Evolutionary conservation across 2,888 invertebrate genomes (phyloP).

Genomic region (Pollenia amentaria): DNA sequence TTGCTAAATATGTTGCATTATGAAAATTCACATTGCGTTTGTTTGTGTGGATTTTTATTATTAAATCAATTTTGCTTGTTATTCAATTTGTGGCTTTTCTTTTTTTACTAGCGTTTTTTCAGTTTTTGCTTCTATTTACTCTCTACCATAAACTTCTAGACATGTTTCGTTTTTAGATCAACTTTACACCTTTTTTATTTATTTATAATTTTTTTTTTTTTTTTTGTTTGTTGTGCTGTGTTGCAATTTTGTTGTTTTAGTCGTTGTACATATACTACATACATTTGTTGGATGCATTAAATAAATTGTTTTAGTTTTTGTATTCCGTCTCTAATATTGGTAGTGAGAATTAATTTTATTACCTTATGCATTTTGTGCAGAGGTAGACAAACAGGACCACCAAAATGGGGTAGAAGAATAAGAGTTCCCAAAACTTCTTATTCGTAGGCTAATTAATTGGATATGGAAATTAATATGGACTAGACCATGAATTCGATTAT

Average conservation of each 20-base stretch:
- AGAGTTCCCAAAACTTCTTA: neutral
- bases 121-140: constrained; percentile 16
- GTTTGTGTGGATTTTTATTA: constrained; percentile 67
- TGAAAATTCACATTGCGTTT: constrained; percentile 57
- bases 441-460: too few relatives aligned
- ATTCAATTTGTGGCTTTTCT: constrained; percentile 70
- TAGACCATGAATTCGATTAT: too few relatives aligned
- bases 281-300: constrained; percentile 65
- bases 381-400: constrained; percentile 17
- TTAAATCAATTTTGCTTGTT: constrained; percentile 74
- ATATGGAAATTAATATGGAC: too few relatives aligned
- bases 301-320: constrained; percentile 65
- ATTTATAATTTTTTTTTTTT: constrained; percentile 56
- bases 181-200: constrained; percentile 72
- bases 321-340: constrained; percentile 51
- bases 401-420: neutral
- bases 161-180: constrained; percentile 71
- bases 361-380: constrained; percentile 47
- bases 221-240: neutral
- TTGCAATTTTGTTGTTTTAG: constrained; percentile 26
- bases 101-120: constrained; percentile 30
- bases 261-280: constrained; percentile 21
- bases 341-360: constrained; percentile 73
- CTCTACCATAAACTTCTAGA: constrained; percentile 60
- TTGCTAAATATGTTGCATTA: constrained; percentile 70